Percentiles rank a stretch among this genome's conserved stretches.
These are phyloP conservation scores for Syngnathus typhle DNA, from an alignment of 2,113 vertebrate species.

Conservation along the genomic window DNA sequence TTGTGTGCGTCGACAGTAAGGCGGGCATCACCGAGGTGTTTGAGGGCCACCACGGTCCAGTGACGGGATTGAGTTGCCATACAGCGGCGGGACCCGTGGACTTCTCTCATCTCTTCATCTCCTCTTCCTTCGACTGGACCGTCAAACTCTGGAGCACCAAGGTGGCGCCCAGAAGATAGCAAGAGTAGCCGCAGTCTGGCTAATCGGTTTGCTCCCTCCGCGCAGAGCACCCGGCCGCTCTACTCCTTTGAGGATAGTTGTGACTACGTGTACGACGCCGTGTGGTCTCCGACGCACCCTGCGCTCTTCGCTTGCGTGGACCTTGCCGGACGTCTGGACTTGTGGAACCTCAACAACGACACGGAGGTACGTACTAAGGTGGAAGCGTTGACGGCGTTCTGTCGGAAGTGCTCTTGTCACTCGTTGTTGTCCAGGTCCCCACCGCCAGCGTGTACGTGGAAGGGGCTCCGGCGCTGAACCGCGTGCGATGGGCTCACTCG, in stretches of 20 bases:
- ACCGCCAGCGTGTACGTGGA: conserved; percentile 90
- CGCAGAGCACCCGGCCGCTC: conserved; percentile 88
- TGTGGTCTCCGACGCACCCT: conserved; percentile 97
- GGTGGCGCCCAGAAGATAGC: conserved; percentile 56
- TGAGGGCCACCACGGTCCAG: conserved; percentile 96
- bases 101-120: conserved; percentile 97
- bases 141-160: conserved; percentile 98
- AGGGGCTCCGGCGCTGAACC: conserved; percentile 90
- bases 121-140: conserved; percentile 98
- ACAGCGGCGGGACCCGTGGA: conserved; percentile 90
- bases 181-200: too few species aligned
- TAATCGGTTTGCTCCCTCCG: not conserved
- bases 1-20: conserved; percentile 75
- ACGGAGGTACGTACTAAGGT: conserved; percentile 82
- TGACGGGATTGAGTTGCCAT: conserved; percentile 96
- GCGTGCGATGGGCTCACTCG: conserved; percentile 90
- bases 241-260: conserved; percentile 98
- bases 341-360: conserved; percentile 98
- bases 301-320: conserved; percentile 96
- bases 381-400: not conserved
- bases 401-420: conserved; percentile 2
- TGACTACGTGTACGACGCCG: conserved; percentile 94
- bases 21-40: conserved; percentile 98
- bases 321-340: conserved; percentile 87
- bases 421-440: conserved; percentile 75